These are phyloP conservation scores for Eupithecia exiguata DNA, from an alignment of 2,888 invertebrate species.

Conservation along the genomic window DNA sequence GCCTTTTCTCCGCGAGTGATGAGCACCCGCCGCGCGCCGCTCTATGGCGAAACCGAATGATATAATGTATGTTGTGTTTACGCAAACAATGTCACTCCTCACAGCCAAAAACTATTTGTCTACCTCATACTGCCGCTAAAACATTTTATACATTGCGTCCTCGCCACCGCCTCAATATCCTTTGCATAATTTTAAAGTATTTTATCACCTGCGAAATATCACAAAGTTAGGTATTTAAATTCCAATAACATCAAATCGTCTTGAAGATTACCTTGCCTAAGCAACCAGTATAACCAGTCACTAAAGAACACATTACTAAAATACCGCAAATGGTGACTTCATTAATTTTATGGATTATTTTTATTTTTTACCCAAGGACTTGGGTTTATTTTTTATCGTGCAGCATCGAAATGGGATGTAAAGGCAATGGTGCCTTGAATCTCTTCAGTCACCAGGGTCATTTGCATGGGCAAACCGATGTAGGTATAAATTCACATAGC, in stretches of 20 bases:
- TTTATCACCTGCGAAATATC: constrained; percentile 48
- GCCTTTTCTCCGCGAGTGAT: constrained; percentile 52
- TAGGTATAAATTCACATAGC: constrained; percentile 17
- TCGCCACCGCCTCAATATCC: constrained; percentile 30
- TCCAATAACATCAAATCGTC: constrained; percentile 44
- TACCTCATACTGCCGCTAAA: constrained; percentile 21
- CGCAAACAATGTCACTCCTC: constrained; percentile 57
- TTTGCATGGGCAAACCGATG: constrained; percentile 16
- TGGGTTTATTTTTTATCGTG: constrained; percentile 9
- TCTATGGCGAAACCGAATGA: constrained; percentile 51
- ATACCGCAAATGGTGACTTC: constrained; percentile 46
- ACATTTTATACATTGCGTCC: constrained; percentile 33
- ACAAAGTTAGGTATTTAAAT: constrained; percentile 49
- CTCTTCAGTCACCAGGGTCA: constrained; percentile 29
- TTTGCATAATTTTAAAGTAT: constrained; percentile 45
- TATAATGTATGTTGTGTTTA: constrained; percentile 58
- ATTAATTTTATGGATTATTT: constrained; percentile 26
- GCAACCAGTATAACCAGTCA: constrained; percentile 54
- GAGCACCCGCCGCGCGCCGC: constrained; percentile 37
- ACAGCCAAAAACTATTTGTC: constrained; percentile 42
- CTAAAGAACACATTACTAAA: constrained; percentile 51
- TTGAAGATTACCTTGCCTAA: constrained; percentile 44
- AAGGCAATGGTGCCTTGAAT: background rate
- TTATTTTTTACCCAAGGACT: background rate
- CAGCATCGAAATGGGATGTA: background rate